These are phyloP conservation scores for Cynopterus sphinx DNA, from an alignment of 2,797 vertebrate genomes.

Conservation along the genomic window DNA sequence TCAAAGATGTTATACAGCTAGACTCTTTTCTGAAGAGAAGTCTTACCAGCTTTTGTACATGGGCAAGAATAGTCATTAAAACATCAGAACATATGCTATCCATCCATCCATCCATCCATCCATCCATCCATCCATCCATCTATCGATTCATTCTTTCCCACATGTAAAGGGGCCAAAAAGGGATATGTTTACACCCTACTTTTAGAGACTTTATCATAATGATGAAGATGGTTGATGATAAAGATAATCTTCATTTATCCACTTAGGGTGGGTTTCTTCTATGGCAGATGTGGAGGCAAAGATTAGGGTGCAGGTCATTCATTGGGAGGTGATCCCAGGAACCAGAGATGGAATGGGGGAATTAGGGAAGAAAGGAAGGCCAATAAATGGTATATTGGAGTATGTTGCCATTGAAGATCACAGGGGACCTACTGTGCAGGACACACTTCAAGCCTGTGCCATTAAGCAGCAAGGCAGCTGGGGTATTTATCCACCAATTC, in stretches of 20 bases:
- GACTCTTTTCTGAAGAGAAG: not conserved
- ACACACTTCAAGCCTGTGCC: not conserved
- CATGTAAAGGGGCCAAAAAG: not conserved
- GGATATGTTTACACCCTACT: not conserved
- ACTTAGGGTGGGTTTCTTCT: not conserved
- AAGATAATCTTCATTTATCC: not conserved
- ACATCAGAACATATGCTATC: not conserved
- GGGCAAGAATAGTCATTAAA: not conserved
- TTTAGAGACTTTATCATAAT: not conserved
- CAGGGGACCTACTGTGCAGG: not conserved
- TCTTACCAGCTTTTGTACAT: not conserved
- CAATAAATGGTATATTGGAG: not conserved
- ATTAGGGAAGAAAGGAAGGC: not conserved
- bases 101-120: too few relatives aligned
- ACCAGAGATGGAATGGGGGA: not conserved
- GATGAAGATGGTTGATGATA: not conserved
- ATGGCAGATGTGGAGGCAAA: not conserved
- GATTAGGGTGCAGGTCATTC: not conserved
- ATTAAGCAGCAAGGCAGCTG: not conserved
- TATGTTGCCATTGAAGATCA: not conserved
- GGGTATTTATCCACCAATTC: not conserved
- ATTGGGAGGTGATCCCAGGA: not conserved
- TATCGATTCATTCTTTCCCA: not conserved
- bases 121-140: not conserved
- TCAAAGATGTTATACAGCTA: not conserved